These are phyloP conservation scores for Spilogale gracilis DNA, from an alignment of 2,113 vertebrate species.

Conservation along the genomic window DNA sequence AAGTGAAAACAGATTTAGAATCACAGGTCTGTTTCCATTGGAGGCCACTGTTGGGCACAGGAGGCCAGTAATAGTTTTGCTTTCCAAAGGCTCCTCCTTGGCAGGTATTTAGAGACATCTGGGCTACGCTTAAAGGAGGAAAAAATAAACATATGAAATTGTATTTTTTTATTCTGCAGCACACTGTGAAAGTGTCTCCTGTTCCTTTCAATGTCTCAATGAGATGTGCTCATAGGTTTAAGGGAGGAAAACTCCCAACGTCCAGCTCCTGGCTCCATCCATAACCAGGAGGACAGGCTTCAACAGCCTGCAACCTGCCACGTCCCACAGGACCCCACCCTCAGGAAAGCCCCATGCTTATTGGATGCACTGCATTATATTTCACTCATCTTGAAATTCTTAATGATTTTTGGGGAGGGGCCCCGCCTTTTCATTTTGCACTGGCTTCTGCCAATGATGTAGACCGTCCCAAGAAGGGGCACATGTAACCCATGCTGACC, in stretches of 20 bases:
- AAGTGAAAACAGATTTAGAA: constrained; percentile 39
- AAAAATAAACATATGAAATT: constrained; percentile 73
- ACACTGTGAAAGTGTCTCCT: constrained; percentile 65
- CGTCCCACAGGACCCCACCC: fast-evolving
- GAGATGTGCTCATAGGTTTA: constrained; percentile 1
- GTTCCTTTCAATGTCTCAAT: constrained; percentile 56
- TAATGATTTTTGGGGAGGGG: neutral
- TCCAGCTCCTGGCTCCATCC: fast-evolving
- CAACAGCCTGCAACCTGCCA: neutral
- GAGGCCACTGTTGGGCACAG: neutral
- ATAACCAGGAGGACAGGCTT: fast-evolving
- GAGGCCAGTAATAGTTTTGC: neutral
- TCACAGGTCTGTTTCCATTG: constrained; percentile 41
- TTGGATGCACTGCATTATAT: neutral
- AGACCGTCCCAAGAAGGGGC: neutral
- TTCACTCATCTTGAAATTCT: neutral
- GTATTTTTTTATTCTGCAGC: constrained; percentile 72
- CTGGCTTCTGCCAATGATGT: neutral
- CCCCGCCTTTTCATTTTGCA: neutral
- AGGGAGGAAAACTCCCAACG: neutral
- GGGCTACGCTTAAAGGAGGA: constrained; percentile 54
- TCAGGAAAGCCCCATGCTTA: fast-evolving
- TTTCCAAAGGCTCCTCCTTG: constrained; percentile 51
- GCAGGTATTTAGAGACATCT: constrained; percentile 67
- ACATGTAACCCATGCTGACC: neutral